Evolutionary conservation across 2,888 invertebrate genomes (phyloP), one percentile per base, ranked within the genome.

Genomic region (Cheilosia soror): DNA sequence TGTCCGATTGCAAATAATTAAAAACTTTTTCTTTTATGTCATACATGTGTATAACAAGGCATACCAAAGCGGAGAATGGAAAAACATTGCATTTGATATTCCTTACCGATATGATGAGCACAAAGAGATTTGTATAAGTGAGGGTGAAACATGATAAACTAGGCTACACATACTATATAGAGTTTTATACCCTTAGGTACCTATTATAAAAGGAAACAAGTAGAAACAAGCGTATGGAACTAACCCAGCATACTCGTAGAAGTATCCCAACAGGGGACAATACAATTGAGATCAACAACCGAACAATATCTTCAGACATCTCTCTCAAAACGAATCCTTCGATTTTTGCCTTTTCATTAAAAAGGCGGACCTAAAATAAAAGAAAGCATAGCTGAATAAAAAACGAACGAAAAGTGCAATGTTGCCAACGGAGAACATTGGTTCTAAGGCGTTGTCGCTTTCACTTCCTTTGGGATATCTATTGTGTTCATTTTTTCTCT

Each of bases 201-300:
- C 20, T 9, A 65, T 15, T 51, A 66, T 44, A 42, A 60, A 58
- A 31, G 15, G 15, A 58, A 42, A 11, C 65, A 9, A 25, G 27
- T 37, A 33, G 33, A 65, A 58, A 60, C 44, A 40, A 65, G 58
- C 49, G 58, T 42, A 58, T 51, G 5, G 11, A 51, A 58, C 57
- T 79, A 66, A 20, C 20, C 20, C 20, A 20, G 2, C 20, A 20
- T 58, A 11, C 31, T 60, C 51, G 29, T 47, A 15, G n/a, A 15
- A 15, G 15, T 47, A 27, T 29, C 29, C 51, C 42, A 42, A 42
- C 40, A 68, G 7, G 60, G 44, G 62, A 63, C 68, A 81, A 75
- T 69, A 68, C 58, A 62, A 81, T 62, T 62, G 75, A 81, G 75
- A 68, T 57, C 75, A 81, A 75, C 75, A 68, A 75, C 80, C 68